Conservation (phyloP, 2,797 vertebrate species). For the Sebastiscus tertius region DNA sequence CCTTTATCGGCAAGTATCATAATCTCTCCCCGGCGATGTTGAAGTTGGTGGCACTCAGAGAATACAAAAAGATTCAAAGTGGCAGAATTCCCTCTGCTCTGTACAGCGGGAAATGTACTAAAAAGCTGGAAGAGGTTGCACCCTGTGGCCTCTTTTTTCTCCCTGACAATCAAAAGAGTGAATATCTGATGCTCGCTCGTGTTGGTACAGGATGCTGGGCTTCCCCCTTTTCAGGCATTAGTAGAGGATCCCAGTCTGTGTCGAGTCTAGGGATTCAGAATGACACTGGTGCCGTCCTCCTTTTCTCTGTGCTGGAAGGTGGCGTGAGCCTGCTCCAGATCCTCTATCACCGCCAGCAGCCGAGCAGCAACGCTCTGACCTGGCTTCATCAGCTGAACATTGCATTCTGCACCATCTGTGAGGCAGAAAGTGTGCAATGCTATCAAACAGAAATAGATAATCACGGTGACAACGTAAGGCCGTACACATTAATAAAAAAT, state of each 20-base stretch:
- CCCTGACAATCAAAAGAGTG: constrained; percentile 13
- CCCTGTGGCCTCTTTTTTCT: constrained; percentile 15
- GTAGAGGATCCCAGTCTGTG: constrained; percentile 19
- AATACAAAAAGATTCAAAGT: constrained; percentile 59
- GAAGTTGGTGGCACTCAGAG: constrained; percentile 58
- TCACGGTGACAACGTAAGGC: neutral
- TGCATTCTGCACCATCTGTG: constrained; percentile 67
- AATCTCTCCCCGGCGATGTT: constrained; percentile 38
- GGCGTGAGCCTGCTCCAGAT: constrained; percentile 86
- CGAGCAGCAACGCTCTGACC: constrained; percentile 59
- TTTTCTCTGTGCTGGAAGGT: constrained; percentile 81
- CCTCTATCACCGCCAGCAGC: constrained; percentile 84
- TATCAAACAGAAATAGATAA: neutral
- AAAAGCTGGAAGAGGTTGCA: constrained; percentile 38
- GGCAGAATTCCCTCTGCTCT: constrained; percentile 38
- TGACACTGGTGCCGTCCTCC: constrained; percentile 67
- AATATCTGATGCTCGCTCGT: constrained; percentile 18
- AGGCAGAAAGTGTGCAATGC: neutral
- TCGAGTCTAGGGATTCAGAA: constrained; percentile 70
- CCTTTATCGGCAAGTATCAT: constrained; percentile 46
- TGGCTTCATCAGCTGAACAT: constrained; percentile 37
- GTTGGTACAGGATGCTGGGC: constrained; percentile 8
- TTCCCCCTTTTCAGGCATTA: neutral
- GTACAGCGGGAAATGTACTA: constrained; percentile 20
- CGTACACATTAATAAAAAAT: neutral